Conservation (phyloP, 1,140 invertebrate species). For the Philaenus spumarius region DNA sequence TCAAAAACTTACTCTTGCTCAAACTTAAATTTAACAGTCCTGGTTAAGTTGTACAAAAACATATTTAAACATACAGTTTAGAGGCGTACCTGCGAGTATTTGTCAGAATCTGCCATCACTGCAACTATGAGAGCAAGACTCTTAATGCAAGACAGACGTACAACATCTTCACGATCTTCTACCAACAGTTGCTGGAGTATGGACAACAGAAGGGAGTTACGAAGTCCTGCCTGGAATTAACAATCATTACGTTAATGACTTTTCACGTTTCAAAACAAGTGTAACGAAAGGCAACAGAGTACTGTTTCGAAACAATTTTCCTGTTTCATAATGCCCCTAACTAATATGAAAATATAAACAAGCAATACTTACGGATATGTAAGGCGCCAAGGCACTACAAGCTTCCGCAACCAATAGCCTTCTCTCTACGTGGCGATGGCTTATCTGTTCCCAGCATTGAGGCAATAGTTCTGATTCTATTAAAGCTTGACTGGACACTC, state of each 20-base stretch:
- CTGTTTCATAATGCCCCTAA: not conserved
- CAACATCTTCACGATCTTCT: constrained; percentile 61
- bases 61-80: too few relatives aligned
- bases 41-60: too few relatives aligned
- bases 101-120: constrained; percentile 59
- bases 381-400: constrained; percentile 63
- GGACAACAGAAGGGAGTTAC: constrained; percentile 63
- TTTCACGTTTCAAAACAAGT: constrained; percentile 16
- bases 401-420: constrained; percentile 64
- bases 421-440: constrained; percentile 62
- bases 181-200: constrained; percentile 68
- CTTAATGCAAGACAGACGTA: constrained; percentile 53
- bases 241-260: constrained; percentile 41
- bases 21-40: too few relatives aligned
- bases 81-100: constrained; percentile 59
- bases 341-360: not conserved
- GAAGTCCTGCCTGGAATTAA: constrained; percentile 50
- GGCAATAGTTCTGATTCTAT: constrained; percentile 64
- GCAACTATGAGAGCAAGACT: constrained; percentile 57
- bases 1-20: too few relatives aligned
- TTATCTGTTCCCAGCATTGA: constrained; percentile 71
- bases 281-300: too few relatives aligned
- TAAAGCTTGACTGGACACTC: constrained; percentile 45
- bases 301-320: too few relatives aligned
- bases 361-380: constrained; percentile 47